phyloP scores from a whole-genome alignment of 2,797 vertebrate genomes.

The Sciurus vulgaris region DNA sequence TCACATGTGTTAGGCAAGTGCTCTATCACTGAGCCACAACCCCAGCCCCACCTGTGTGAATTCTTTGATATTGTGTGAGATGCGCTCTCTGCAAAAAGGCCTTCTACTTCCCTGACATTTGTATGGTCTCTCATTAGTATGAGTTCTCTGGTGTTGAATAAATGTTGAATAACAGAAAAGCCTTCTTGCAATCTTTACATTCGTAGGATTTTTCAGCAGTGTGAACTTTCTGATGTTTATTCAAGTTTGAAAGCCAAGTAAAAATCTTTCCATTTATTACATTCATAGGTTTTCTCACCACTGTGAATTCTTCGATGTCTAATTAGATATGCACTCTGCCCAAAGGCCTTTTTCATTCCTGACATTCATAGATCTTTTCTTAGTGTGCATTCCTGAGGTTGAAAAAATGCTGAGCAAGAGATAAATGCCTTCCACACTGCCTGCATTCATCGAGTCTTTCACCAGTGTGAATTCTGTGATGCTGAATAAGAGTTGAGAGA shows the following conservation, averaged over 20 bases:
- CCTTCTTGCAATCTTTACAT: not conserved
- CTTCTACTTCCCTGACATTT: conserved; percentile 65
- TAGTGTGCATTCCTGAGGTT: conserved; percentile 75
- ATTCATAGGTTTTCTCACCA: conserved; percentile 47
- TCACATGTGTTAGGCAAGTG: too few species aligned
- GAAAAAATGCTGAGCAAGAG: conserved; percentile 59
- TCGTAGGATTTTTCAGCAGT: too few species aligned
- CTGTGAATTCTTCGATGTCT: too few species aligned
- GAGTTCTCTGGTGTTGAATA: conserved; percentile 61
- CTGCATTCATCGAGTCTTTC: conserved; percentile 48
- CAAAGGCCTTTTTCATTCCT: conserved; percentile 72
- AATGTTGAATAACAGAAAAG: conserved; percentile 52
- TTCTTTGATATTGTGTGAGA: conserved; percentile 71
- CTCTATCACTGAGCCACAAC: too few species aligned
- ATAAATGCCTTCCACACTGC: conserved; percentile 69
- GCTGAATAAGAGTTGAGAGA: too few species aligned
- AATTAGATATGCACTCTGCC: conserved; percentile 71
- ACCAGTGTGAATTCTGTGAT: too few species aligned
- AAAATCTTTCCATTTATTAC: conserved; percentile 51
- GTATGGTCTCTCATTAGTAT: conserved; percentile 78
- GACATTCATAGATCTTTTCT: conserved; percentile 76
- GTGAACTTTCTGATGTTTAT: not conserved
- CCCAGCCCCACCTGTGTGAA: not conserved
- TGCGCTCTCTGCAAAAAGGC: conserved; percentile 76
- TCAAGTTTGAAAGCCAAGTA: conserved; percentile 58